These are phyloP conservation scores for Pogonomyrmex californicus DNA, from an alignment of 1,140 invertebrate species.

Conservation along the genomic window DNA sequence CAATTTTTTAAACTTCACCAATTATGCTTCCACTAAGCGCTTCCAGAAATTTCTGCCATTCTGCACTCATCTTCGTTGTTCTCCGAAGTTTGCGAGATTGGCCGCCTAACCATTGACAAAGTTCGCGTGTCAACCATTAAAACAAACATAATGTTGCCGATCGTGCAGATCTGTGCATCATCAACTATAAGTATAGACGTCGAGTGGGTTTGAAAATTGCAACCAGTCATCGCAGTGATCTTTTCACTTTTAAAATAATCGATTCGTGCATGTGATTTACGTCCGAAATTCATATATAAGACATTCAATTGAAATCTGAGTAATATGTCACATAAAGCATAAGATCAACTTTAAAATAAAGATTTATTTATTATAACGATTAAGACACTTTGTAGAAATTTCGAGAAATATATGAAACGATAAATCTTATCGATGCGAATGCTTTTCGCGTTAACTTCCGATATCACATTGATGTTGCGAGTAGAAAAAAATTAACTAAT, in stretches of 20 bases:
- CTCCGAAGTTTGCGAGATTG: conserved; percentile 51
- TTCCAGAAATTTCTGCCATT: conserved; percentile 47
- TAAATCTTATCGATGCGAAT: background rate
- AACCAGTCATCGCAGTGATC: conserved; percentile 48
- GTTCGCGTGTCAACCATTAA: conserved; percentile 54
- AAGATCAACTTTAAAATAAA: background rate
- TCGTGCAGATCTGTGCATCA: conserved; percentile 21
- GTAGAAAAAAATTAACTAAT: background rate
- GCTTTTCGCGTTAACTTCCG: conserved; percentile 13
- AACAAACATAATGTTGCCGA: conserved; percentile 54
- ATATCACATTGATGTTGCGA: background rate
- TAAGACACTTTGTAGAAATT: conserved; percentile 50
- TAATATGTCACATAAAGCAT: background rate
- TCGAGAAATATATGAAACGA: conserved; percentile 29
- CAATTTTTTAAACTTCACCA: conserved; percentile 47
- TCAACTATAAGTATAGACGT: conserved; percentile 49
- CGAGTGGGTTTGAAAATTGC: conserved; percentile 56
- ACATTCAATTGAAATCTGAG: conserved; percentile 3
- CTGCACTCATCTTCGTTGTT: conserved; percentile 10
- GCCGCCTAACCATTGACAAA: conserved; percentile 40
- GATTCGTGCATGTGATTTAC: conserved; percentile 47
- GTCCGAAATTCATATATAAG: conserved; percentile 43
- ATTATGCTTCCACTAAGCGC: conserved; percentile 22
- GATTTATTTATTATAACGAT: conserved; percentile 51
- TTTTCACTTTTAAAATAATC: conserved; percentile 57